Percentiles rank a stretch among this genome's conserved stretches.
Conservation (phyloP, 2,888 invertebrate species). For the Elysia crispata region DNA sequence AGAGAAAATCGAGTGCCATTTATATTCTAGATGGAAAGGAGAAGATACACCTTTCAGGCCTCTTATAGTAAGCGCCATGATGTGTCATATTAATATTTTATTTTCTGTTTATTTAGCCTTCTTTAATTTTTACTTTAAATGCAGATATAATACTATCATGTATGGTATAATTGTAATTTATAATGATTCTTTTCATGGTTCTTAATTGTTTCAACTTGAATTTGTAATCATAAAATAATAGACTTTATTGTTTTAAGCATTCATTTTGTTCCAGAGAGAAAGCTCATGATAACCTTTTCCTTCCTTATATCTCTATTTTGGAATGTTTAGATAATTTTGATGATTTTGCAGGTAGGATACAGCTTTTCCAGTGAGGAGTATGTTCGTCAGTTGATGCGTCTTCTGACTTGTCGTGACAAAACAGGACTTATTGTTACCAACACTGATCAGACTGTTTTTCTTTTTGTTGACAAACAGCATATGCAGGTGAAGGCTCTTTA, state of each 20-base stretch:
- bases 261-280: neutral
- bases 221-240: too few relatives aligned
- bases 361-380: slow-evolving; percentile 67
- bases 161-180: too few relatives aligned
- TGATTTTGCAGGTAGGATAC: slow-evolving; percentile 64
- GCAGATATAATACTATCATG: too few relatives aligned
- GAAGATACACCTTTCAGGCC: slow-evolving; percentile 69
- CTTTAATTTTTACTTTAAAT: too few relatives aligned
- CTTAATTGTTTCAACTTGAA: too few relatives aligned
- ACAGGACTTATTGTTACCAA: slow-evolving; percentile 74
- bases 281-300: neutral
- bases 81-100: too few relatives aligned
- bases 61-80: slow-evolving; percentile 66
- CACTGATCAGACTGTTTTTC: slow-evolving; percentile 72
- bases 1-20: slow-evolving; percentile 71
- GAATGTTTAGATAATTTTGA: neutral
- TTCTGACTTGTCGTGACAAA: slow-evolving; percentile 68
- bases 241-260: too few relatives aligned
- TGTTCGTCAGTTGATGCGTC: slow-evolving; percentile 71
- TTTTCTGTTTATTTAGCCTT: too few relatives aligned
- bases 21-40: slow-evolving; percentile 76
- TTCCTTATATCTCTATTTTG: neutral
- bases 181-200: too few relatives aligned
- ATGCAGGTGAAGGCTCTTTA: slow-evolving; percentile 63
- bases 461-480: slow-evolving; percentile 73